These are phyloP conservation scores for Myotis brandtii DNA, from an alignment of 2,113 vertebrate genomes.

Conservation along the genomic window DNA sequence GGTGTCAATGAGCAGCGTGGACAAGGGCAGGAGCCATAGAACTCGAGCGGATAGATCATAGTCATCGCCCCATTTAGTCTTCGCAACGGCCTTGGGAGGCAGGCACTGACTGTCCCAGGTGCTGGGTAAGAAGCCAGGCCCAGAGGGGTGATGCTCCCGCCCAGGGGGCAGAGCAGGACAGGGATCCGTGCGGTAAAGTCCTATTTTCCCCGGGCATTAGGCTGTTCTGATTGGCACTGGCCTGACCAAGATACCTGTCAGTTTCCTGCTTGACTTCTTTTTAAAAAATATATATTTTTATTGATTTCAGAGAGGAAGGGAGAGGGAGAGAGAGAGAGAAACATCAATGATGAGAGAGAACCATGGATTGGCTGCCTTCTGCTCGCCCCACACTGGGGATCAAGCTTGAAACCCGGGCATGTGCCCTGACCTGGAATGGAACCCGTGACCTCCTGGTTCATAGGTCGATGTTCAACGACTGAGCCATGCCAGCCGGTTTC, in stretches of 20 bases:
- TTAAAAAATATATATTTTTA: too few species aligned
- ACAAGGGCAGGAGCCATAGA: neutral
- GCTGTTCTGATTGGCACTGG: neutral
- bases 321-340: too few species aligned
- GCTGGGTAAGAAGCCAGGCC: neutral
- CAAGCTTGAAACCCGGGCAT: too few species aligned
- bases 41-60: accelerated
- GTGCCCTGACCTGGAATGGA: too few species aligned
- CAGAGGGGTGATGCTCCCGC: accelerated
- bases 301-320: too few species aligned
- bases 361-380: too few species aligned
- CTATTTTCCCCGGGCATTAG: accelerated
- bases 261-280: neutral
- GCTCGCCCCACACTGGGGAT: too few species aligned
- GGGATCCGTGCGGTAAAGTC: accelerated
- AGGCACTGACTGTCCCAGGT: neutral
- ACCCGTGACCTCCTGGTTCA: too few species aligned
- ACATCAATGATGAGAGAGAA: too few species aligned
- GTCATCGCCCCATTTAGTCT: neutral
- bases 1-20: neutral
- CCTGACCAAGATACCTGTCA: accelerated
- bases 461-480: too few species aligned
- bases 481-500: neutral
- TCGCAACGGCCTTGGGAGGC: neutral
- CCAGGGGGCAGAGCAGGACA: neutral